Base-by-base conservation (phyloP, 2,113 vertebrate species). In the Spea multiplicata region DNA sequence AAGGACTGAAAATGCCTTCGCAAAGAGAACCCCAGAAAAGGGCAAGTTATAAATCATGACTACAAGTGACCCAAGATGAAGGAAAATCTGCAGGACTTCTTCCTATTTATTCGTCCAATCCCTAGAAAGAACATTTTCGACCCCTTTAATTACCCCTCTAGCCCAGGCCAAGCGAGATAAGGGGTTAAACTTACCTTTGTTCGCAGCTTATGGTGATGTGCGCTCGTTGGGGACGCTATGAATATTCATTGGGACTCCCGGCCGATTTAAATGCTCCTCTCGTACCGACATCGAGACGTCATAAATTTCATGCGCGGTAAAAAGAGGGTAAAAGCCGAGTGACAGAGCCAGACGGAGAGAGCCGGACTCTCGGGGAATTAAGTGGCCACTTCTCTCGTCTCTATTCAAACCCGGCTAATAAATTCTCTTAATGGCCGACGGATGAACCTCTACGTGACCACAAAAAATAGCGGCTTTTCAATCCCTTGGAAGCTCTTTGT, bases 251-350 rank as follows among this genome's bases (percentile, higher is more conserved):
- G 4, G 47, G 69, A 44, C n/a, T 52, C n/a, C 49, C n/a, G 48
- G 69, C 48, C 45, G 57, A 71, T 78, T 78, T 10, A 73, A 71
- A 78, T 72, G 76, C 59, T 55, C 64, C 14, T 13, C 76, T 71
- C 59, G 76, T 71, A 78, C 46, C 17, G 47, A 7, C 48, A n/a
- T 6, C 12, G 76, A 64, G 49, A n/a, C 71, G 62, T 69, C 45
- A 78, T 78, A 78, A 78, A 78, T 78, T 72, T 72, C n/a, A 5
- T 14, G 69, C 16, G 76, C 55, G 44, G 48, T 78, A 66, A 78
- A 78, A 71, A 61, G 76, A 48, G 50, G 50, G 14, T 66, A 66
- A 30, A 71, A 50, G 7, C 30, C 5, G 10, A 45, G 57, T 59
- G 17, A 65, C 57, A n/a, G 57, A 62, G 68, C 67, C 30, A 44